phyloP scores from a whole-genome alignment of 2,113 vertebrate genomes.

The Centrocercus urophasianus region DNA sequence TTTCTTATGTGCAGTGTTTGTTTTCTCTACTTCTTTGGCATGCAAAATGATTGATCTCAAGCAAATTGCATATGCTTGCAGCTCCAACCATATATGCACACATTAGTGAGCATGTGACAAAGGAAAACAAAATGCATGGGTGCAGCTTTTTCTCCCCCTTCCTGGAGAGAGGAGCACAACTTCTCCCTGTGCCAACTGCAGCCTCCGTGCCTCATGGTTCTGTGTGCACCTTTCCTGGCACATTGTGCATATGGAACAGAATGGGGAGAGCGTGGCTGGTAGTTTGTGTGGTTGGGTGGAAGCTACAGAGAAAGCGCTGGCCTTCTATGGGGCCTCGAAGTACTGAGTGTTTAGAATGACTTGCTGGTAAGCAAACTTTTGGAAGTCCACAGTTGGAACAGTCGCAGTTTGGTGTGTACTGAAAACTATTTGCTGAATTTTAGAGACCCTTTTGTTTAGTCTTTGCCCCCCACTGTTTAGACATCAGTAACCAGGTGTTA shows the following conservation, averaged over 20 bases:
- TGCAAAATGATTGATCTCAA: background rate
- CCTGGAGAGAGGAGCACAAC: background rate
- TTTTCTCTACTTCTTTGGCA: background rate
- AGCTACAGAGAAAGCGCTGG: background rate
- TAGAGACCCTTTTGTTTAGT: conserved; percentile 39
- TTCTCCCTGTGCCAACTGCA: fast-evolving
- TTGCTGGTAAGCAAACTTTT: background rate
- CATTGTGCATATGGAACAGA: fast-evolving
- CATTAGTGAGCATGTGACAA: background rate
- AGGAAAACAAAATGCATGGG: background rate
- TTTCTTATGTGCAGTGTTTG: background rate
- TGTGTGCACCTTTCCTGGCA: fast-evolving
- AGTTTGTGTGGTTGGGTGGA: background rate
- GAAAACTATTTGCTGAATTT: conserved; percentile 22
- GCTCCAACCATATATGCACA: background rate
- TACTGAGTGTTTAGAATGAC: background rate
- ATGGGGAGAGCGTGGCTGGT: background rate
- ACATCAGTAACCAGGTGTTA: conserved; percentile 49
- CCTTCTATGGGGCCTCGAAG: background rate
- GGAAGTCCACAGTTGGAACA: background rate
- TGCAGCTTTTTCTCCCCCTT: background rate
- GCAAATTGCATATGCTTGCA: background rate
- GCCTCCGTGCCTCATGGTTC: background rate
- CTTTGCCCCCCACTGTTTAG: conserved; percentile 1
- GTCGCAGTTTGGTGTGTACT: background rate